phyloP scores from a whole-genome alignment of 2,113 vertebrate species.

The Thomomys bottae region DNA sequence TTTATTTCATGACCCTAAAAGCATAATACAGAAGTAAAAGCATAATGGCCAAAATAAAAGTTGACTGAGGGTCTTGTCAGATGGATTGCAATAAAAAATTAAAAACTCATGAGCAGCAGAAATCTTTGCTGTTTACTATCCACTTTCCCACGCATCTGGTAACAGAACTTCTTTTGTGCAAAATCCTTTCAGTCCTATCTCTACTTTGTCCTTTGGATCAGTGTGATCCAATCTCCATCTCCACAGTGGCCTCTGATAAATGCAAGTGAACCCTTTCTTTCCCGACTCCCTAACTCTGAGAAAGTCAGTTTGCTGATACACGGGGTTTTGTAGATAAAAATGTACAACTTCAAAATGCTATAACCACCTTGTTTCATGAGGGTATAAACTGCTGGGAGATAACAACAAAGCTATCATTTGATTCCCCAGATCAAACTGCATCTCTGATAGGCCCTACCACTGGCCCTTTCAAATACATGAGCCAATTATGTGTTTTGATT shows the following conservation, averaged over 20 bases:
- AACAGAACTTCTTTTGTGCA: not conserved
- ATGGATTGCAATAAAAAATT: not conserved
- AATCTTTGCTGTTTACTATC: not conserved
- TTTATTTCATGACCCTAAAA: not conserved
- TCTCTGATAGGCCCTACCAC: not conserved
- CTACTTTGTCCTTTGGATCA: not conserved
- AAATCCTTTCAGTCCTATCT: not conserved
- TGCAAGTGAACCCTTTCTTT: constrained; percentile 10
- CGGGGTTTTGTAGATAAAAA: constrained; percentile 6
- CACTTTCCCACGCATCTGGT: not conserved
- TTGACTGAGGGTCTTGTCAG: not conserved
- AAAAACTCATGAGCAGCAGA: not conserved
- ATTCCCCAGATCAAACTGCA: not conserved
- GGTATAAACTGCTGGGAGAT: not conserved
- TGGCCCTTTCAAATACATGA: constrained; percentile 30
- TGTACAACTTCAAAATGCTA: not conserved
- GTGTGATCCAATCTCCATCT: not conserved
- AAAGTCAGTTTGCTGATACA: not conserved
- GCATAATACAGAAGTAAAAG: too few relatives aligned
- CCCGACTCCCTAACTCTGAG: not conserved
- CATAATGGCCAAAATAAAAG: not conserved
- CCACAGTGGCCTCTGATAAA: not conserved
- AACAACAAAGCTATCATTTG: not conserved
- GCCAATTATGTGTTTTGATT: not conserved
- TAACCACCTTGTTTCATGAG: not conserved